Percentiles rank a stretch among this genome's conserved stretches.
These are phyloP conservation scores for Piaya cayana DNA, from an alignment of 2,113 vertebrate species.

Conservation along the genomic window DNA sequence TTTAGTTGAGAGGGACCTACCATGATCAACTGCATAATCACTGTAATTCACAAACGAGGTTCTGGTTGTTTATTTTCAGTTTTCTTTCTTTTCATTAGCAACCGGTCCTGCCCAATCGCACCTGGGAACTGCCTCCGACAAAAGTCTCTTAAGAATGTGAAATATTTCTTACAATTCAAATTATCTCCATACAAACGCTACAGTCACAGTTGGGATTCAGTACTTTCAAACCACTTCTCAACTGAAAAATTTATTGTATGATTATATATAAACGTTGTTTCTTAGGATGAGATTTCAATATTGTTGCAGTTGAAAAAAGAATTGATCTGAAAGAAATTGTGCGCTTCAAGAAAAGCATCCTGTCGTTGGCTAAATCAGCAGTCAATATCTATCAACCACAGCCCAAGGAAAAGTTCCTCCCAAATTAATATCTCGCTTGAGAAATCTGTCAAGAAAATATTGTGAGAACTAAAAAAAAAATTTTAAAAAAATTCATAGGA, in stretches of 20 bases:
- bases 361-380: background rate
- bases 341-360: background rate
- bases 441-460: background rate
- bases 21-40: accelerated
- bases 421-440: background rate
- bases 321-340: background rate
- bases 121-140: background rate
- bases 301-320: background rate
- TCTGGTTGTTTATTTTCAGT: background rate
- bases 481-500: background rate
- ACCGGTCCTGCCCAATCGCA: accelerated
- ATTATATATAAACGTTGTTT: background rate
- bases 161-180: background rate
- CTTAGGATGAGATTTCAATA: background rate
- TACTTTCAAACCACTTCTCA: background rate
- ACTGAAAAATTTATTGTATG: background rate
- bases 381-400: background rate
- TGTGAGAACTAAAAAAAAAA: background rate
- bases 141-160: background rate
- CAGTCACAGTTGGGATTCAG: background rate
- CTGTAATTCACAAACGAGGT: background rate
- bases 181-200: background rate
- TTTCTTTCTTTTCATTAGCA: background rate
- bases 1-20: background rate
- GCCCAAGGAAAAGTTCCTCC: background rate